phyloP scores from a whole-genome alignment of 2,113 vertebrate species.

The Neogale vison region DNA sequence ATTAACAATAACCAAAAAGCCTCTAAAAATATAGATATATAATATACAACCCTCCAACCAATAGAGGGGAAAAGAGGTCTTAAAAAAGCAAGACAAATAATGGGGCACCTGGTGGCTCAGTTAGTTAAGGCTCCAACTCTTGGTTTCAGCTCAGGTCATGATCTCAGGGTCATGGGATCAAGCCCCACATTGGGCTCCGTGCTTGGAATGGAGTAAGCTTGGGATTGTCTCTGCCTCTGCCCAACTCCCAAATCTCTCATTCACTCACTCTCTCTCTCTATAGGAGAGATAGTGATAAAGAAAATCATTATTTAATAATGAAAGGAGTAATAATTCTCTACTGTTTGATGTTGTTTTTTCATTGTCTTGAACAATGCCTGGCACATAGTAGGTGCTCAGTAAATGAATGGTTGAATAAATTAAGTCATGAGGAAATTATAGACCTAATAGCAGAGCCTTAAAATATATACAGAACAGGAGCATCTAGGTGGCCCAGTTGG shows the following conservation, averaged over 20 bases:
- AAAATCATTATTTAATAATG: neutral
- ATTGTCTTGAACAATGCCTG: neutral
- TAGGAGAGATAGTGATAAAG: neutral
- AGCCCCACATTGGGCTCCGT: neutral
- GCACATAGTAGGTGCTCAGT: neutral
- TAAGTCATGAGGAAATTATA: neutral
- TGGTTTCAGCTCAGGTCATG: neutral
- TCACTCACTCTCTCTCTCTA: neutral
- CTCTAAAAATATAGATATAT: neutral
- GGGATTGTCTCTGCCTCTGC: neutral
- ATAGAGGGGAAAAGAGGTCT: neutral
- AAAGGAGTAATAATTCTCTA: neutral
- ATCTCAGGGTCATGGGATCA: neutral
- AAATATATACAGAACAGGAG: neutral
- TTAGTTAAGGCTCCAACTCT: neutral
- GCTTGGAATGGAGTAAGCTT: neutral
- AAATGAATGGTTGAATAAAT: neutral
- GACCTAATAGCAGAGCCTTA: neutral
- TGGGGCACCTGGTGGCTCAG: neutral
- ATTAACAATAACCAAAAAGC: neutral
- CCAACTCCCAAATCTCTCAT: neutral
- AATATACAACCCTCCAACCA: neutral
- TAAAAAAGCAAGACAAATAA: neutral
- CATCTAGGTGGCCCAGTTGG: neutral
- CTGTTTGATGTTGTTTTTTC: neutral